These are phyloP conservation scores for Drosophila aldrichi DNA, from an alignment of 2,888 invertebrate genomes.

Conservation along the genomic window DNA sequence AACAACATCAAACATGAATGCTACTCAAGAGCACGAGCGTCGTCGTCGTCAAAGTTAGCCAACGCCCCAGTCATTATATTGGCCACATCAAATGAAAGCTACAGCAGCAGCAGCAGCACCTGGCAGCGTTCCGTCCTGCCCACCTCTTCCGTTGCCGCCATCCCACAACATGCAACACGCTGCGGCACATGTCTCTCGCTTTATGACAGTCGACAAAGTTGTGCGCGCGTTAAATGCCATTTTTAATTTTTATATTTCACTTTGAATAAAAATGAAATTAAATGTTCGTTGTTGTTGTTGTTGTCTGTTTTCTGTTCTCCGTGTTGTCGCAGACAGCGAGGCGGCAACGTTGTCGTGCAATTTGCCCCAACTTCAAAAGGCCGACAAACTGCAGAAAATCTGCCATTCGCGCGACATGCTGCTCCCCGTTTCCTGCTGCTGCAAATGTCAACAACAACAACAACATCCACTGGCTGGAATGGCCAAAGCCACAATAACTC, in stretches of 20 bases:
- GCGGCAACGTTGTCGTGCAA: constrained; percentile 51
- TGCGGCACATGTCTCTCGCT: constrained; percentile 51
- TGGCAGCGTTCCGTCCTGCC: neutral
- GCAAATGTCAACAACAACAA: constrained; percentile 21
- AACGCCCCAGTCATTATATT: constrained; percentile 13
- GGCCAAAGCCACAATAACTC: constrained; percentile 75
- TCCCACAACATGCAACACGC: neutral
- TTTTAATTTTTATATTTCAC: constrained; percentile 74
- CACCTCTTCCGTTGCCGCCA: neutral
- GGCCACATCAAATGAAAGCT: constrained; percentile 40
- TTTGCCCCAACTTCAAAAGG: constrained; percentile 74
- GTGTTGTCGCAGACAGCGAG: constrained; percentile 46
- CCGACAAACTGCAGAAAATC: constrained; percentile 68
- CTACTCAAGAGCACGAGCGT: constrained; percentile 23
- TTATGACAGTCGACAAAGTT: constrained; percentile 71
- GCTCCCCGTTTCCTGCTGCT: neutral
- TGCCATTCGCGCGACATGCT: constrained; percentile 25
- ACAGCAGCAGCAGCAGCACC: neutral
- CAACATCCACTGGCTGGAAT: constrained; percentile 20
- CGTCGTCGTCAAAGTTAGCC: constrained; percentile 35
- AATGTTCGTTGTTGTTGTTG: constrained; percentile 38
- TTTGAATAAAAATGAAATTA: constrained; percentile 77
- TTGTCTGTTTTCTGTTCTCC: constrained; percentile 19
- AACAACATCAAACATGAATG: constrained; percentile 54
- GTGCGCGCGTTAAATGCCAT: constrained; percentile 73